These are phyloP conservation scores for Oncorhynchus clarkii DNA, from an alignment of 2,113 vertebrate genomes.

Conservation along the genomic window DNA sequence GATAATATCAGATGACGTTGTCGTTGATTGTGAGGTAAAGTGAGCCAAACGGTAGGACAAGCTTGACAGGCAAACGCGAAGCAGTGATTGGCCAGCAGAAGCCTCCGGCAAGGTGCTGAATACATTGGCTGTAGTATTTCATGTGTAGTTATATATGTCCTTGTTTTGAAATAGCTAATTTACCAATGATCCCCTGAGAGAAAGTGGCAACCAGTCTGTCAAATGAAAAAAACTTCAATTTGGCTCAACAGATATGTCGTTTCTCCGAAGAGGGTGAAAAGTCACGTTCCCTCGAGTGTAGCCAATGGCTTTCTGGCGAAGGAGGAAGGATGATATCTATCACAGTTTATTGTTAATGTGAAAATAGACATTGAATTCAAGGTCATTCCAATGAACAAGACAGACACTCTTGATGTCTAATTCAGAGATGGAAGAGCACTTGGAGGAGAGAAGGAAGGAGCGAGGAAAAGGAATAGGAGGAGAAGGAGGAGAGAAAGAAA, in stretches of 20 bases:
- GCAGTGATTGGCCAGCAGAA: constrained; percentile 3
- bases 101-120: constrained; percentile 27
- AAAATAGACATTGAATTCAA: constrained; percentile 3
- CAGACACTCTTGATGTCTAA: not conserved
- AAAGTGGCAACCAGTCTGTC: not conserved
- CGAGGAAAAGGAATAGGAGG: constrained; percentile 29
- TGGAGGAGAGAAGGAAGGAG: constrained; percentile 23
- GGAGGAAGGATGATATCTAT: constrained; percentile 18
- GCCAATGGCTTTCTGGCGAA: constrained; percentile 9
- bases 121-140: not conserved
- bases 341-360: constrained; percentile 26
- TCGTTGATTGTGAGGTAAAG: not conserved
- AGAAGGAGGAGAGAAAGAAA: not conserved
- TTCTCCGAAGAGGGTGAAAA: constrained; percentile 18
- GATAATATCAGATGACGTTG: constrained; percentile 3
- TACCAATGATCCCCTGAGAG: not conserved
- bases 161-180: constrained; percentile 24
- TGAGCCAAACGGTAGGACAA: not conserved
- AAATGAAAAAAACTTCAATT: constrained; percentile 15
- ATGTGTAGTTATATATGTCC: not conserved
- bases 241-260: not conserved
- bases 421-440: constrained; percentile 27
- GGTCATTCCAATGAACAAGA: not conserved
- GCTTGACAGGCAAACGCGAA: not conserved
- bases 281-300: constrained; percentile 15